Evolutionary conservation across 2,888 invertebrate genomes (phyloP).

Genomic region (Exephanes ischioxanthus): DNA sequence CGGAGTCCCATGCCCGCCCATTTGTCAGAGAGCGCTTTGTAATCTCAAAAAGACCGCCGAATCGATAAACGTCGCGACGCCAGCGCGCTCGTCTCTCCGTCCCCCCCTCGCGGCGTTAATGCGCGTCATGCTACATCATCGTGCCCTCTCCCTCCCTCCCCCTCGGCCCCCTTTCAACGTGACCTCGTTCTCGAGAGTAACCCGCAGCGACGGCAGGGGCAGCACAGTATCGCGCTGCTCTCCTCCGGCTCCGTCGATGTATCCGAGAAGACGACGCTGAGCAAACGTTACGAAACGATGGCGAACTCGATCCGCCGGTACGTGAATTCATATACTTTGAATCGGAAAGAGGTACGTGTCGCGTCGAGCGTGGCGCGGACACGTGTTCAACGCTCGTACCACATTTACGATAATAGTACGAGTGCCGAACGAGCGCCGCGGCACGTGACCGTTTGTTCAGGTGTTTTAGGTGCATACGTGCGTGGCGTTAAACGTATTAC

Average conservation of each 20-base stretch:
- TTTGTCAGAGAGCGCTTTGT: not conserved
- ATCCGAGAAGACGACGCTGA: not conserved
- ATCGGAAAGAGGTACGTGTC: constrained; percentile 36
- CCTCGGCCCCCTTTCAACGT: constrained; percentile 13
- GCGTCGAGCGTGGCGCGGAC: constrained; percentile 34
- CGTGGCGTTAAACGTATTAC: constrained; percentile 39
- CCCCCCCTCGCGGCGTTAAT: not conserved
- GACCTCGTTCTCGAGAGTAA: constrained; percentile 41
- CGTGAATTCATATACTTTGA: not conserved
- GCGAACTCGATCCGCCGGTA: constrained; percentile 45
- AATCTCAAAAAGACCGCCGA: constrained; percentile 53
- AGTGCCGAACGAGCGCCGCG: constrained; percentile 10
- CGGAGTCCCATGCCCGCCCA: not conserved
- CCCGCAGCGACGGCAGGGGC: constrained; percentile 17
- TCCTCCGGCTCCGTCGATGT: constrained; percentile 12
- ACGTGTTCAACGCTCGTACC: constrained; percentile 27
- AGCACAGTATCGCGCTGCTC: constrained; percentile 50
- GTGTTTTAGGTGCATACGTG: constrained; percentile 54
- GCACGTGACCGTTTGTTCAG: constrained; percentile 66
- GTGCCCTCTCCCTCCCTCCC: not conserved
- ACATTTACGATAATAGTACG: constrained; percentile 17
- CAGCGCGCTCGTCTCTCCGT: constrained; percentile 16
- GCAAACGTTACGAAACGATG: constrained; percentile 50
- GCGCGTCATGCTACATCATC: constrained; percentile 8
- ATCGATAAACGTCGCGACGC: constrained; percentile 47